These are phyloP conservation scores for Pelmatolapia mariae DNA, from an alignment of 2,113 vertebrate genomes.

Conservation along the genomic window DNA sequence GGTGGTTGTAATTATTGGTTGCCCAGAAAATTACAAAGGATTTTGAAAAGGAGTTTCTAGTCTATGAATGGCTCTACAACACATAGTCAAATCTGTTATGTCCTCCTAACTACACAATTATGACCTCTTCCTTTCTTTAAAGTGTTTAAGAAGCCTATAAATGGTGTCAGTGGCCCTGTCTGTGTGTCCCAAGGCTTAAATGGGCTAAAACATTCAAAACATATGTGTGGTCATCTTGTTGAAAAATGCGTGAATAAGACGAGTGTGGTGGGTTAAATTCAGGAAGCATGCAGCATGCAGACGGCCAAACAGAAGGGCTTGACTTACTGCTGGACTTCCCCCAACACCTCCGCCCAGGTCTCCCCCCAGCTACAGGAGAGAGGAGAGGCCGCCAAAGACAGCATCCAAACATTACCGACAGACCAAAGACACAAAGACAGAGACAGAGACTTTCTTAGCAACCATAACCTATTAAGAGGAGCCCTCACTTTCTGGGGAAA, in stretches of 20 bases:
- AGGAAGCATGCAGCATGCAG: slow-evolving; percentile 42
- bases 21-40: neutral
- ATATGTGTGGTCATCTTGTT: neutral
- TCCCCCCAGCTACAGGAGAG: slow-evolving; percentile 93
- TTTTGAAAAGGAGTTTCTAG: neutral
- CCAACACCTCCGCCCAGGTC: slow-evolving; percentile 99
- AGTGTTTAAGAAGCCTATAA: neutral
- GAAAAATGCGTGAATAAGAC: neutral
- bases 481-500: slow-evolving; percentile 1
- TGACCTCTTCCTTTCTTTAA: neutral
- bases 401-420: slow-evolving; percentile 53
- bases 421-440: slow-evolving; percentile 48
- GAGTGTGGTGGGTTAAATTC: neutral
- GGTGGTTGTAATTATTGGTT: neutral
- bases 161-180: neutral
- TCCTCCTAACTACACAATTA: neutral
- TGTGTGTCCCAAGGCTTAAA: neutral
- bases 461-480: slow-evolving; percentile 29
- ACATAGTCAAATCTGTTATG: neutral
- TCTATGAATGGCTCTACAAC: neutral
- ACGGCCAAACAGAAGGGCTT: slow-evolving; percentile 58
- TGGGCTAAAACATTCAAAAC: neutral
- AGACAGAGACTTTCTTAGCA: slow-evolving; percentile 69
- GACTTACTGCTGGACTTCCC: slow-evolving; percentile 99
- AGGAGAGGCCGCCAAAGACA: slow-evolving; percentile 60